Evolutionary conservation across 2,797 vertebrate species (phyloP), one percentile per base, ranked within the genome.

Genomic region (Somateria mollissima): DNA sequence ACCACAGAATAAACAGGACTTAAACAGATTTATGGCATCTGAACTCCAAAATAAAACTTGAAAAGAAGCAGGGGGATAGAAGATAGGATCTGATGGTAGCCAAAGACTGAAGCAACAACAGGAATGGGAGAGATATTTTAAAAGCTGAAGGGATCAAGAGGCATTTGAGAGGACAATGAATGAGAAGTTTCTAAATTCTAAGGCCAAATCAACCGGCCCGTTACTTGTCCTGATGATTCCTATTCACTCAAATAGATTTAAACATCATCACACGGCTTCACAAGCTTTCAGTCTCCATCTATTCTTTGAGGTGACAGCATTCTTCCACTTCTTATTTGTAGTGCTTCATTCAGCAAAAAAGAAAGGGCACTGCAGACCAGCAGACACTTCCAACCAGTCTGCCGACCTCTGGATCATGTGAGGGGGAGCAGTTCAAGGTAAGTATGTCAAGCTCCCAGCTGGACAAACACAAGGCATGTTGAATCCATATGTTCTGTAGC

Each of bases 191-290:
- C 72, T 49, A 82, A 90, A 83, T 78, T 61, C n/a, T 93, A 91
- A 90, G 64, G 71, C 77, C 74, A 77, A 97, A 96, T 95, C 39
- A 90, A 60, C 41, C 62, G 97, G 82, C 32, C 39, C 58, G 32
- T 92, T 85, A 77, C 37, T 65, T 72, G n/a, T 70, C 41, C 47
- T 66, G n/a, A 73, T n/a, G 24, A 80, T 11, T 92, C 16, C 25
- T 83, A 21, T 51, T 87, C 54, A 43, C 21, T 85, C 65, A 41
- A 62, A 80, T 13, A 69, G 24, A 54, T 67, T 84, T 45, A 80
- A 53, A 43, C 4, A 61, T 47, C 15, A 37, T 36, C 1, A 6
- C 15, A 36, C 11, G 6, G 11, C 8, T 70, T 72, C 14, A 51
- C 21, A 69, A 22, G 39, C 28, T 72, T 80, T 84, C 37, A 62